Evolutionary conservation across 2,113 vertebrate genomes (phyloP).

Genomic region (Muntiacus reevesi): DNA sequence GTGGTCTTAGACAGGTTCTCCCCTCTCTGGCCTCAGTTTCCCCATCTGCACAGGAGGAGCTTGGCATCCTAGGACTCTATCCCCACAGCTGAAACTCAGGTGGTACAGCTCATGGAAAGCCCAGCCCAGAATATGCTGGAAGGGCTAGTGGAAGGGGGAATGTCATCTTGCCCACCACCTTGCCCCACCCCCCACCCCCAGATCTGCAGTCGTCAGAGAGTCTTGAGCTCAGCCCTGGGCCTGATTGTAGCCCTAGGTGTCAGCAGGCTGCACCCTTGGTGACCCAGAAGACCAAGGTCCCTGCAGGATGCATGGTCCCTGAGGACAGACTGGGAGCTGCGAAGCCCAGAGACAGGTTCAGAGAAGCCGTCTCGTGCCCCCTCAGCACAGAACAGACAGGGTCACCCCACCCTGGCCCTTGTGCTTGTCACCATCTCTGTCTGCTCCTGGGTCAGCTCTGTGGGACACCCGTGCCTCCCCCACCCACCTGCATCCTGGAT

Average conservation of each 20-base stretch:
- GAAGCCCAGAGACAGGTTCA: background rate
- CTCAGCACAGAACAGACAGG: background rate
- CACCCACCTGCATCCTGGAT: background rate
- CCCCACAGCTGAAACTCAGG: background rate
- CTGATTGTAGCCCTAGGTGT: background rate
- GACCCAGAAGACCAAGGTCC: background rate
- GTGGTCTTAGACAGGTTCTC: background rate
- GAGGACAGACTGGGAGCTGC: background rate
- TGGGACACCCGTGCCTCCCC: background rate
- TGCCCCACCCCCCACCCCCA: background rate
- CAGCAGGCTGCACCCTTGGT: background rate
- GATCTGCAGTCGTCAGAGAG: background rate
- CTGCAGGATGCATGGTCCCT: background rate
- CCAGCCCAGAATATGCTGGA: background rate
- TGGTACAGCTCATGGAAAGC: background rate
- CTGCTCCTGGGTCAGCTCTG: background rate
- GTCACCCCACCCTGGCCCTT: background rate
- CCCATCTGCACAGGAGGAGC: background rate
- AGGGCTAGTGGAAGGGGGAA: no score
- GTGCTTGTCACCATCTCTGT: background rate
- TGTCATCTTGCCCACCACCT: background rate
- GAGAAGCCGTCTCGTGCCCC: background rate
- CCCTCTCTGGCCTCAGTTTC: background rate
- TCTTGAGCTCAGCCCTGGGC: background rate
- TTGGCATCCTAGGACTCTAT: background rate